Evolutionary conservation across 2,113 vertebrate species (phyloP), one percentile per base, ranked within the genome.

Genomic region (Trichechus manatus): DNA sequence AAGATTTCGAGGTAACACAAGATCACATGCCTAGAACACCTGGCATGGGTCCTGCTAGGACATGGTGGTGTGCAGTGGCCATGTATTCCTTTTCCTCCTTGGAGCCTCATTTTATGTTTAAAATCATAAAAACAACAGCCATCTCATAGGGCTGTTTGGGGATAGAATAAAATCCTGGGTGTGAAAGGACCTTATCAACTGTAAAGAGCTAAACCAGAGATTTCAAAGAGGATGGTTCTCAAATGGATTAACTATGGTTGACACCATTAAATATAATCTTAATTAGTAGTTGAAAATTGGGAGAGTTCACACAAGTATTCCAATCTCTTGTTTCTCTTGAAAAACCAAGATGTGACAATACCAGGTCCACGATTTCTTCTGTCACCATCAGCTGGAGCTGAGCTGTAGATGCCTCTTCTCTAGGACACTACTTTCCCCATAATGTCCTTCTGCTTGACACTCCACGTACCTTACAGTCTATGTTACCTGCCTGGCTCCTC

Each of bases 251-350:
- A 50, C 44, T 92, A 64, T 68, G 31, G 53, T 56, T 87, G 29
- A 74, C 64, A 53, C 10, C 93, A 42, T 56, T 89, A 84, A 14
- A 56, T 93, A 95, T 88, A 80, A 86, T 68, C 80, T 93, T 93
- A 87, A 88, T 81, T 91, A 68, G 56, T 42, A 94, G 31, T 33
- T 93, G 78, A 87, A 96, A 92, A 83, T 86, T 85, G 80, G 88
- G 39, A 92, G 23, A 87, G 63, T 91, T 89, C 75, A 87, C 61
- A 64, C 3, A 53, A 87, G 93, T 85, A 83, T 19, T 44, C 56
- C 42, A 77, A 47, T 86, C 89, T 94, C 74, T 36, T 42, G 91
- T 83, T 97, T 91, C 78, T 88, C 82, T 79, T 87, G 87, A 87
- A 84, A 94, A 94, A 63, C 81, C 66, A 88, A 86, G 66, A 83